Conservation (phyloP, 1,140 invertebrate species). For the Aphelenchoides fujianensis region DNA sequence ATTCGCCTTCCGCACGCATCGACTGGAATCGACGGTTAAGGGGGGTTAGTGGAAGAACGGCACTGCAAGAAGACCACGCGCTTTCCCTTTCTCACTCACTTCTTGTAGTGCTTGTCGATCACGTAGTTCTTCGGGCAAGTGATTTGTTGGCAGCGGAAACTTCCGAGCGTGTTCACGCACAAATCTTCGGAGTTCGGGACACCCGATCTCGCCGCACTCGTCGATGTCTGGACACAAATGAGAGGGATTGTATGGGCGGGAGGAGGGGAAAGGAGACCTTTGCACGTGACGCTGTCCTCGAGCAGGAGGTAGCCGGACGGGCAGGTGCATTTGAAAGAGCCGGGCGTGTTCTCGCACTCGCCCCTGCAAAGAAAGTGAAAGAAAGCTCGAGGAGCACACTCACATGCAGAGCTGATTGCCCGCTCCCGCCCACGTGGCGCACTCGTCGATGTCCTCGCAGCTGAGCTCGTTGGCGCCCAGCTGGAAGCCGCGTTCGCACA, state of each 20-base stretch:
- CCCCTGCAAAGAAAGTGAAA: slow-evolving; percentile 48
- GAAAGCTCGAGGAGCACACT: not conserved
- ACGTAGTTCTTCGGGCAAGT: slow-evolving; percentile 78
- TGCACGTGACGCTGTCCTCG: slow-evolving; percentile 55
- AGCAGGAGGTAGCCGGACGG: slow-evolving; percentile 50
- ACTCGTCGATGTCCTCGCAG: slow-evolving; percentile 65
- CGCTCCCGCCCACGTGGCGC: slow-evolving; percentile 49
- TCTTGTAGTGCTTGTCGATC: slow-evolving; percentile 71
- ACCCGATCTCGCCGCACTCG: slow-evolving; percentile 56
- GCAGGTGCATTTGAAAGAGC: slow-evolving; percentile 57
- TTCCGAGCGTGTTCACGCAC: slow-evolving; percentile 72
- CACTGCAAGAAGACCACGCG: not conserved
- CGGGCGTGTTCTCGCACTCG: slow-evolving; percentile 49
- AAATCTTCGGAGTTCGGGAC: slow-evolving; percentile 52
- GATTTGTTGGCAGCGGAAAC: slow-evolving; percentile 79
- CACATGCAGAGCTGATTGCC: slow-evolving; percentile 20
- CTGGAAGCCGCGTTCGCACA: slow-evolving; percentile 67
- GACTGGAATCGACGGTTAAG: slow-evolving; percentile 37
- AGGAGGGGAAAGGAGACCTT: slow-evolving; percentile 33
- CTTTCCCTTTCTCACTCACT: slow-evolving; percentile 67
- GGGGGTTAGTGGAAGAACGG: slow-evolving; percentile 6
- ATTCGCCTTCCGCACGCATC: slow-evolving; percentile 48
- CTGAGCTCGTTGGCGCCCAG: slow-evolving; percentile 58
- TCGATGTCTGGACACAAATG: slow-evolving; percentile 65
- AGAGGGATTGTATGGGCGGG: not conserved